Percentiles rank a stretch among this genome's conserved stretches.
phyloP scores from a whole-genome alignment of 2,113 vertebrate genomes.

The Leucopsar rothschildi region DNA sequence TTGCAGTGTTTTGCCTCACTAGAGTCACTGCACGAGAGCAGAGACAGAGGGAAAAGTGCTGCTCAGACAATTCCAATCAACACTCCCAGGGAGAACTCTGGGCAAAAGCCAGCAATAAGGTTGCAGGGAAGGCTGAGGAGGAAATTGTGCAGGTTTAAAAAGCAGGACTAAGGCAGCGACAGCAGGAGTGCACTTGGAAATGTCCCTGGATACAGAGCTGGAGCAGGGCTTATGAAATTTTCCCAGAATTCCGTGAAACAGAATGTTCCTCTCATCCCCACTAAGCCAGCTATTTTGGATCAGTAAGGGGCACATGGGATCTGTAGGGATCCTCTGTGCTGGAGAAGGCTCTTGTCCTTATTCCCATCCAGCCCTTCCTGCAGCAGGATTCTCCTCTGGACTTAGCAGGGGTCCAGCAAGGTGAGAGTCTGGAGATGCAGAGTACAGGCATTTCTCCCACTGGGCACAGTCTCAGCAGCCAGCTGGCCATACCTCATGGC shows the following conservation, averaged over 20 bases:
- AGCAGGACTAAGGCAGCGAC: rapidly evolving
- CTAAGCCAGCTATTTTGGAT: not conserved
- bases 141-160: not conserved
- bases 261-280: not conserved
- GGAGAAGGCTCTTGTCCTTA: not conserved
- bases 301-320: rapidly evolving
- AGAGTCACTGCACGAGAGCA: not conserved
- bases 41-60: not conserved
- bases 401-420: not conserved
- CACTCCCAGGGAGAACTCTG: not conserved
- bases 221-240: not conserved
- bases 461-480: not conserved
- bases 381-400: rapidly evolving
- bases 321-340: rapidly evolving
- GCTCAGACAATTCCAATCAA: not conserved
- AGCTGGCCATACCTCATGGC: rapidly evolving
- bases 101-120: not conserved
- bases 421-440: not conserved
- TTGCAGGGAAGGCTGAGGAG: not conserved
- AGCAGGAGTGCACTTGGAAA: not conserved
- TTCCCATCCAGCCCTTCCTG: not conserved
- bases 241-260: not conserved
- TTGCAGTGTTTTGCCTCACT: not conserved
- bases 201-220: not conserved
- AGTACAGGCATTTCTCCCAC: not conserved